Evolutionary conservation across 2,797 vertebrate genomes (phyloP).

Genomic region (Brotula barbata): DNA sequence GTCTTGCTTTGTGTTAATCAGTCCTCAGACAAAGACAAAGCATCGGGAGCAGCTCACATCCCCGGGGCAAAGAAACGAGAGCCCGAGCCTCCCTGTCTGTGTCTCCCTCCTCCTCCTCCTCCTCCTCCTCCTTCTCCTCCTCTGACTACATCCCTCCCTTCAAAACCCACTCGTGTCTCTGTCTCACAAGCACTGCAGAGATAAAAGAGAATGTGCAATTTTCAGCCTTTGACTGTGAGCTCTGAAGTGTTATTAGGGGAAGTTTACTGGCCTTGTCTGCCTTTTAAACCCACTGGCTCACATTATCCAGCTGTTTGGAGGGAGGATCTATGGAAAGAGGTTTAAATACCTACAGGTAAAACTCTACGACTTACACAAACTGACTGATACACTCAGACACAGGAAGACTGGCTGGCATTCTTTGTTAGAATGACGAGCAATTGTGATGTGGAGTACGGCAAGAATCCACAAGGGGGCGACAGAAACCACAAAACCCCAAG

Average conservation of each 20-base stretch:
- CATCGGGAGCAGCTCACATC: slow-evolving; percentile 69
- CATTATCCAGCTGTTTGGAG: slow-evolving; percentile 52
- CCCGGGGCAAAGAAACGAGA: slow-evolving; percentile 63
- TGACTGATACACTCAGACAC: slow-evolving; percentile 5
- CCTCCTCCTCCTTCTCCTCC: slow-evolving; percentile 50
- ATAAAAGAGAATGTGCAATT: slow-evolving; percentile 79
- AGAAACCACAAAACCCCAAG: slow-evolving; percentile 46
- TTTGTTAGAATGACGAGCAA: not conserved
- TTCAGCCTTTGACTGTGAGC: slow-evolving; percentile 67
- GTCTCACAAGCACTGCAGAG: slow-evolving; percentile 73
- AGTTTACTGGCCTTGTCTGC: slow-evolving; percentile 66
- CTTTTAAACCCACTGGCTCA: slow-evolving; percentile 51
- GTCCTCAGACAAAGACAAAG: slow-evolving; percentile 74
- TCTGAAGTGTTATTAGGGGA: slow-evolving; percentile 62
- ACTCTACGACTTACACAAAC: not conserved
- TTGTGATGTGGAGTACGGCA: not conserved
- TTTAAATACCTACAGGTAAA: slow-evolving; percentile 26
- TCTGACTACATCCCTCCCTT: slow-evolving; percentile 65
- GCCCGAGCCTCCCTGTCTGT: slow-evolving; percentile 59
- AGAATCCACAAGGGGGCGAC: slow-evolving; percentile 55
- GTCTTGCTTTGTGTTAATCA: slow-evolving; percentile 68
- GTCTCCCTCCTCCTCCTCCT: slow-evolving; percentile 49
- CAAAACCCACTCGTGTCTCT: slow-evolving; percentile 68
- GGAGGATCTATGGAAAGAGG: slow-evolving; percentile 16
- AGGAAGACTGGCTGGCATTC: not conserved